Percentiles rank a stretch among this genome's conserved stretches.
phyloP scores from a whole-genome alignment of 1,140 invertebrate genomes.

The Papilio xuthus region DNA sequence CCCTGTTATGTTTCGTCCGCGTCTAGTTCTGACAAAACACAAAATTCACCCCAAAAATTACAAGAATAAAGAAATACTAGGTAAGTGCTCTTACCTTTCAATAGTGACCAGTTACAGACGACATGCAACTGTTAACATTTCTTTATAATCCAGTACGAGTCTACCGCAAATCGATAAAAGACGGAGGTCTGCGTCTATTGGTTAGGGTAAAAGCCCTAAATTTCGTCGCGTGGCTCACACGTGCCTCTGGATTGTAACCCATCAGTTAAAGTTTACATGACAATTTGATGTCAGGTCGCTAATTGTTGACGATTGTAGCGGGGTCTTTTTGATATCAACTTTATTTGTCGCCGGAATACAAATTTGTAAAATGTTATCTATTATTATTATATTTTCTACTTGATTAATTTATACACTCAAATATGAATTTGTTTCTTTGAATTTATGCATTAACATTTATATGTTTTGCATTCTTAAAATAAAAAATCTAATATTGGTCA shows the following conservation, averaged over 20 bases:
- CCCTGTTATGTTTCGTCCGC: conserved; percentile 3
- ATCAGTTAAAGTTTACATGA: conserved; percentile 61
- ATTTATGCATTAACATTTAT: background rate
- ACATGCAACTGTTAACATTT: conserved; percentile 7
- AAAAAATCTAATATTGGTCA: too few species aligned
- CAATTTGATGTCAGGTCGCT: conserved; percentile 62
- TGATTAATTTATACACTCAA: background rate
- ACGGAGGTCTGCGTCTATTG: conserved; percentile 40
- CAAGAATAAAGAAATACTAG: conserved; percentile 50
- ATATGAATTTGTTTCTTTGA: background rate
- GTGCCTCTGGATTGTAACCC: conserved; percentile 50
- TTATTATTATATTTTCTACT: background rate
- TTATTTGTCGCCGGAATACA: background rate
- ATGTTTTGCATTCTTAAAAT: too few species aligned
- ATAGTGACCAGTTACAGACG: conserved; percentile 38
- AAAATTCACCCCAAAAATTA: conserved; percentile 50
- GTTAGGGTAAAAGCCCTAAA: conserved; percentile 52
- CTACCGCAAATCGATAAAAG: background rate
- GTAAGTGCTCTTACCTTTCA: conserved; percentile 46
- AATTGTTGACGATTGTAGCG: conserved; percentile 56
- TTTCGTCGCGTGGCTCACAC: conserved; percentile 56
- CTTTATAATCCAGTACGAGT: background rate
- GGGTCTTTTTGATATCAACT: conserved; percentile 37
- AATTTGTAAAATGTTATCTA: conserved; percentile 14
- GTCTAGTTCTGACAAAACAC: conserved; percentile 39